Percentiles rank a stretch among this genome's conserved stretches.
These are phyloP conservation scores for Linnaemya tessellans DNA, from an alignment of 2,888 invertebrate genomes.

Conservation along the genomic window DNA sequence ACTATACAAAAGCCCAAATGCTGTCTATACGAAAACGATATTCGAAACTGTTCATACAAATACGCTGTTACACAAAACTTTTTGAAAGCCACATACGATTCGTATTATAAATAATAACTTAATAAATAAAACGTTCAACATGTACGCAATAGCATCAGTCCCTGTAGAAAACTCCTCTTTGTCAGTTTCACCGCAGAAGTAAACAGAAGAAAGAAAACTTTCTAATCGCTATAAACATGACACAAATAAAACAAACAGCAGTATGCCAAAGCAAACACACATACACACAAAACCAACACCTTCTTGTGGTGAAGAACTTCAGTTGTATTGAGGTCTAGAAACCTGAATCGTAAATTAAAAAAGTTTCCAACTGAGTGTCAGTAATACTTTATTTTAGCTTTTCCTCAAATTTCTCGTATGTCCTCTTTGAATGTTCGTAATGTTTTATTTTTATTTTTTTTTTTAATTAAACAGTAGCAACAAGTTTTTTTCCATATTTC, in stretches of 20 bases:
- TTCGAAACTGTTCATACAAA: neutral
- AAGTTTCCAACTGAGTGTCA: slow-evolving; percentile 37
- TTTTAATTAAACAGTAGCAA: neutral
- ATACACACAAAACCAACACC: neutral
- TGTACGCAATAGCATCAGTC: neutral
- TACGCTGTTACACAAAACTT: neutral
- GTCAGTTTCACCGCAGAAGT: neutral
- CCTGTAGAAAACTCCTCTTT: neutral
- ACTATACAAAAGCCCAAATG: too few species aligned
- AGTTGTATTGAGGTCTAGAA: neutral
- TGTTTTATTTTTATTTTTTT: neutral
- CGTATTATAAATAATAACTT: neutral
- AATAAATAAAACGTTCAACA: neutral
- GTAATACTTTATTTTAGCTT: neutral
- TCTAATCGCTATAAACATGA: neutral
- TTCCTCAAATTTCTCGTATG: neutral
- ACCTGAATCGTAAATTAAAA: slow-evolving; percentile 31
- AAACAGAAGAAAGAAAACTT: neutral
- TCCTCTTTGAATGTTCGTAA: neutral
- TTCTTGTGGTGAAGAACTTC: neutral
- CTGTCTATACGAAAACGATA: too few species aligned
- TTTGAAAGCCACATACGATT: neutral
- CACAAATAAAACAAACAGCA: slow-evolving; percentile 25
- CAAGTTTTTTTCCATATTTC: neutral
- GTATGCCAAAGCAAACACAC: slow-evolving; percentile 13